Percentiles rank a stretch among this genome's conserved stretches.
Evolutionary conservation across 2,888 invertebrate species (phyloP).

Genomic region (Drosophila austrosaltans): DNA sequence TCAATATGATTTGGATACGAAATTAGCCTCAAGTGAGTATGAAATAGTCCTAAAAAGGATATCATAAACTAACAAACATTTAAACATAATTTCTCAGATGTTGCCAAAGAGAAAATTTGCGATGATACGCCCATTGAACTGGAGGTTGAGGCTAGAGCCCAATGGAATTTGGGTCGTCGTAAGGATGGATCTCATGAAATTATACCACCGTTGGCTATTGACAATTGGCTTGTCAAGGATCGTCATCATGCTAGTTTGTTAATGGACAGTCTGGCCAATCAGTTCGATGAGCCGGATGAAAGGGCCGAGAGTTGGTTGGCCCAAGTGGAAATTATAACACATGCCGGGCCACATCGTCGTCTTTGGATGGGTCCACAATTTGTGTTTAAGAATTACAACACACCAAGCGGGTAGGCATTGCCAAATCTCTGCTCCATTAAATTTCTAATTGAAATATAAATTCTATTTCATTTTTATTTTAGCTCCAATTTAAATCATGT

Average conservation of each 20-base stretch:
- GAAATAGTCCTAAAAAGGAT: neutral
- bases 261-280: constrained; percentile 75
- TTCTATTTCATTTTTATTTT: neutral
- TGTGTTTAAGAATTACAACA: constrained; percentile 96
- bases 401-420: constrained; percentile 87
- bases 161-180: constrained; percentile 92
- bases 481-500: constrained; percentile 89
- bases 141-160: constrained; percentile 92
- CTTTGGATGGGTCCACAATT: constrained; percentile 99
- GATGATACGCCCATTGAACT: constrained; percentile 94
- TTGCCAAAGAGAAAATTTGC: constrained; percentile 92
- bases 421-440: neutral
- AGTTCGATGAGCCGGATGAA: constrained; percentile 83
- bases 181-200: constrained; percentile 86
- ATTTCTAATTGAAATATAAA: neutral
- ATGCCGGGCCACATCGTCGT: constrained; percentile 96
- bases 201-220: constrained; percentile 89
- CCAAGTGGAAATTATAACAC: constrained; percentile 98
- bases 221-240: constrained; percentile 87
- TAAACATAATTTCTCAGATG: constrained; percentile 83
- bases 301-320: constrained; percentile 95
- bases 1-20: constrained; percentile 94
- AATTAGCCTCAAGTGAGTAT: constrained; percentile 84
- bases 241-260: constrained; percentile 80
- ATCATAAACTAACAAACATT: too few species aligned